Base-by-base conservation (phyloP, 2,888 invertebrate species). In the Barypeithes pellucidus region DNA sequence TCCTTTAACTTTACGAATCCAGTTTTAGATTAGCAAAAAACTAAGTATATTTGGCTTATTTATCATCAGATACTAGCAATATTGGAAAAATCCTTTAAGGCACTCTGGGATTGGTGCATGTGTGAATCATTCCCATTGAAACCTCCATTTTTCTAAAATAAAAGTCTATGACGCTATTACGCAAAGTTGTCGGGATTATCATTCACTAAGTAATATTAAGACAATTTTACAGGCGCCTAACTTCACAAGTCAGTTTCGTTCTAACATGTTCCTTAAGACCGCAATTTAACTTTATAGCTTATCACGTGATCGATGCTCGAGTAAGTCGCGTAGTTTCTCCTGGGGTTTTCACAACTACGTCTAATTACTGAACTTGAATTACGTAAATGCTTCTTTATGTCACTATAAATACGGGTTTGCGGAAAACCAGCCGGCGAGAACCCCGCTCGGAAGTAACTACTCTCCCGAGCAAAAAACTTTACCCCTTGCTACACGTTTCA, bases 341-440 rank as follows among this genome's bases (percentile, higher is more conserved):
- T 14, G 61, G 60, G 66, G 61, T 61, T 72, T 72, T 72, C 72
- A 60, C 72, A 74, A 78, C 77, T 78, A 76, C 73, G 73, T 76
- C 76, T 79, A 79, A 79, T 79, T 79, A 78, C 78, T 72, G 77
- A 79, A 79, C 78, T 79, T 77, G 76, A 76, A 77, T 77, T 77
- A 73, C 70, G 70, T 75, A 73, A 75, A 73, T 70, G 75, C 75
- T 73, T 75, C 75, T 75, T 75, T 75, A 73, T 73, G 75, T 69
- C 70, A 67, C 75, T 67, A 75, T 75, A 75, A 75, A 75, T 75
- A 75, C 62, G 70, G 63, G 29, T 16, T 59, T 65, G 69, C 63
- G 66, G 69, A 66, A 63, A 62, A 54, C 63, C 33, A 67, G 60
- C 52, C 50, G 67, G 47, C 66, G 54, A 45, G 59, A 41, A 54